Conservation (phyloP, 2,113 vertebrate genomes). For the Gavialis gangeticus region DNA sequence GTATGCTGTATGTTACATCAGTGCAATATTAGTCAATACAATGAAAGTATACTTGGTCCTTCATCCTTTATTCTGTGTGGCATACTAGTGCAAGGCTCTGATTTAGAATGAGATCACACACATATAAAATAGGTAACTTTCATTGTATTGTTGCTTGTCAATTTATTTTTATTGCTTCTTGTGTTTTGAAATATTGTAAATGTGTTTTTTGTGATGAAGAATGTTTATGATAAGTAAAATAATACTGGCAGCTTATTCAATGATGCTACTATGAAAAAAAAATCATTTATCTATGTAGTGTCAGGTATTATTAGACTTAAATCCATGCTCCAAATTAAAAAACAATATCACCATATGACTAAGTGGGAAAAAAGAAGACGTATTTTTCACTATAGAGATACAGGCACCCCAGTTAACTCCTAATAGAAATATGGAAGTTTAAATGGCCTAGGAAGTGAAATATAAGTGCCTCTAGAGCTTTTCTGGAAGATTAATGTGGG, state of each 20-base stretch:
- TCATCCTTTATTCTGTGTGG: no score
- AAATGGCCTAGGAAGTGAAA: neutral
- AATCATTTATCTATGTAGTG: neutral
- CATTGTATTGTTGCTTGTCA: no score
- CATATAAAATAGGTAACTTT: no score
- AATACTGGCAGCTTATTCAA: neutral
- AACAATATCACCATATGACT: neutral
- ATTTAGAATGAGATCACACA: no score
- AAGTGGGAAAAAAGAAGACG: neutral
- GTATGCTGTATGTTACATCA: no score
- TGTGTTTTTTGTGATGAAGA: neutral
- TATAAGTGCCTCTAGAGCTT: accelerated
- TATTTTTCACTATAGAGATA: neutral
- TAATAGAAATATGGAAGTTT: neutral
- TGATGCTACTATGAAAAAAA: neutral
- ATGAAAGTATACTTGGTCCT: no score
- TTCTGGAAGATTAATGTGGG: neutral
- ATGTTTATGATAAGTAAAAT: neutral
- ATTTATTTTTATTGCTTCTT: no score
- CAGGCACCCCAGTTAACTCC: neutral
- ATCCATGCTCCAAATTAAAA: neutral
- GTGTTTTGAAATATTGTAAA: neutral
- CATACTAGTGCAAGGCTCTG: no score
- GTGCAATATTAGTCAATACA: no score
- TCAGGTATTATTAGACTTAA: neutral